Conservation (phyloP, 2,888 invertebrate species). For the Sarcophaga variegata region DNA sequence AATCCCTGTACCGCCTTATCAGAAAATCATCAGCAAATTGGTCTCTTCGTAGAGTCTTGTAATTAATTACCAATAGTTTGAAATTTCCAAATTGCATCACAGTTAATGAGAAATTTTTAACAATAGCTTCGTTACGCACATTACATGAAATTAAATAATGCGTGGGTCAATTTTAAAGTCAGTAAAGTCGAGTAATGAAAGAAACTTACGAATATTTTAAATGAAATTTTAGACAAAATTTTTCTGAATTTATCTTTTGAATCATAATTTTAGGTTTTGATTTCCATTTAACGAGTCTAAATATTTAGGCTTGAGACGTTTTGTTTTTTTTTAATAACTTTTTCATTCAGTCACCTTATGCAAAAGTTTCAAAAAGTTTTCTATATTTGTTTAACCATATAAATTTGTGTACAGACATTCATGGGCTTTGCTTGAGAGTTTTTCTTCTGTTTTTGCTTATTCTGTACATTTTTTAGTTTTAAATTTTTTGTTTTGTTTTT, state of each 20-base stretch:
- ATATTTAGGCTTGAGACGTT: too few relatives aligned
- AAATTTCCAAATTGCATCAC: constrained; percentile 28
- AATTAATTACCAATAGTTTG: constrained; percentile 47
- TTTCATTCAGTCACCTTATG: too few relatives aligned
- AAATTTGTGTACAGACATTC: constrained; percentile 51
- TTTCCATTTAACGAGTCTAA: too few relatives aligned
- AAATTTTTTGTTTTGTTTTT: background rate
- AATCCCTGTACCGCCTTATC: constrained; percentile 11
- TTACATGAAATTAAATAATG: background rate
- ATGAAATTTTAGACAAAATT: too few relatives aligned
- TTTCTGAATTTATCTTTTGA: too few relatives aligned
- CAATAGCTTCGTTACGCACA: constrained; percentile 51
- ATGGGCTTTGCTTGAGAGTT: constrained; percentile 13
- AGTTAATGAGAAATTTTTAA: constrained; percentile 21
- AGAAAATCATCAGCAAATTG: constrained; percentile 25
- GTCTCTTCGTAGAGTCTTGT: background rate
- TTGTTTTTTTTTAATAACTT: too few relatives aligned
- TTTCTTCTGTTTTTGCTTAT: background rate
- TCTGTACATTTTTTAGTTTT: background rate
- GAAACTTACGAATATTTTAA: too few relatives aligned
- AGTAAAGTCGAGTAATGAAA: background rate
- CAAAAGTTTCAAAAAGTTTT: too few relatives aligned
- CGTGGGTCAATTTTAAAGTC: constrained; percentile 16
- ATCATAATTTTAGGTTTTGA: too few relatives aligned
- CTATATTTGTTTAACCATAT: constrained; percentile 22